phyloP scores from a whole-genome alignment of 2,888 invertebrate genomes.

The Eristalinus sepulchralis region DNA sequence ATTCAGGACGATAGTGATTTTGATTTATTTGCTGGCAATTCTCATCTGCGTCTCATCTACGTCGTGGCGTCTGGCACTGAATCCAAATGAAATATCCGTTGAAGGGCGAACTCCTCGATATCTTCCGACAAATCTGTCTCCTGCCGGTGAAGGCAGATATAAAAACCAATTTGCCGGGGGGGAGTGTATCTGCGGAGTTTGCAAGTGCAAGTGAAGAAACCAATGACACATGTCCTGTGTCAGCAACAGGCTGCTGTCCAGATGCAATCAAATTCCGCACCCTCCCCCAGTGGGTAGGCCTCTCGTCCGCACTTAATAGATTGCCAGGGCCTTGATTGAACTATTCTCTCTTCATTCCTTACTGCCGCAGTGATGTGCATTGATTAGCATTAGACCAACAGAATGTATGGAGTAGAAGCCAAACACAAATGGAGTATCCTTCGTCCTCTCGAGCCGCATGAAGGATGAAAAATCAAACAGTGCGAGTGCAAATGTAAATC shows the following conservation, averaged over 20 bases:
- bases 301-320: background rate
- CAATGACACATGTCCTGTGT: constrained; percentile 25
- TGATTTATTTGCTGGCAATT: constrained; percentile 63
- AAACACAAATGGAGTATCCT: constrained; percentile 9
- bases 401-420: constrained; percentile 19
- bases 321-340: constrained; percentile 30
- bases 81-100: constrained; percentile 32
- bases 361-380: constrained; percentile 37
- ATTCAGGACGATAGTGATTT: constrained; percentile 57
- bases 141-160: constrained; percentile 37
- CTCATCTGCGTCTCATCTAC: constrained; percentile 49
- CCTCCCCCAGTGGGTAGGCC: constrained; percentile 26
- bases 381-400: constrained; percentile 55
- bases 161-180: constrained; percentile 47
- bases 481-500: constrained; percentile 55
- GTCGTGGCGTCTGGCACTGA: constrained; percentile 8
- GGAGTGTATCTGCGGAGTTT: constrained; percentile 4
- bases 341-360: constrained; percentile 8
- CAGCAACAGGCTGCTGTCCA: constrained; percentile 49
- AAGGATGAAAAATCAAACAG: constrained; percentile 60
- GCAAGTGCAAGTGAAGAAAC: background rate
- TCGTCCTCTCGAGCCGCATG: constrained; percentile 18
- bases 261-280: constrained; percentile 32
- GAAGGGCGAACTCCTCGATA: constrained; percentile 40
- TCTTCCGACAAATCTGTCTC: constrained; percentile 60